Evolutionary conservation across 2,113 vertebrate species (phyloP), one percentile per base, ranked within the genome.

Genomic region (Bagarius yarrelli): DNA sequence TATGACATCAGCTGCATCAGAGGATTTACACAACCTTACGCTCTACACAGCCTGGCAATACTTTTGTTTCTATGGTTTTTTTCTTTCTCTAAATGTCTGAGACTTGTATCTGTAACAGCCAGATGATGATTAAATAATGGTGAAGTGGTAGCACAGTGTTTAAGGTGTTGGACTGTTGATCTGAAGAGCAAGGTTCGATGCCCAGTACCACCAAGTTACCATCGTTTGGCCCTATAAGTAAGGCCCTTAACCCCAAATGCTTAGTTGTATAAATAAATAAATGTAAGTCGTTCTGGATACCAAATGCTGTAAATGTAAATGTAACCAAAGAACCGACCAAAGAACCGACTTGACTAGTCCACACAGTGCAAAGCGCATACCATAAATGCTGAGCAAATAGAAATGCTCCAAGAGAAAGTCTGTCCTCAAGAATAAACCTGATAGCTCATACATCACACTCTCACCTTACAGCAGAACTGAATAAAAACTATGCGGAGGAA

Each of bases 401-500:
- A 61, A 18, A 61, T 19, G 36, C 18, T 77, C 25, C 23, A 63
- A 36, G 40, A 67, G 23, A 50, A 78, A 64, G 64, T 25, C 40
- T 52, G 57, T 52, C 27, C 61, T 66, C 2, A 53, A 25, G 47
- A 78, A 78, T 40, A 56, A 67, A 55, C 21, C 30, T 11, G 61
- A 56, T 40, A 78, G 6, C 32, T 50, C 50, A 34, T 66, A 34
- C 30, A 36, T 55, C 36, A 19, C 73, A 60, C 70, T 70, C 78
- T 70, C 64, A 70, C 1, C 34, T 59, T 79, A 79, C 64, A 47
- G n/a, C 21, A 55, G 61, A 47, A n/a, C 18, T 70, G 64, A 79
- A 79, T 15, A 18, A 36, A 44, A 70, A 44, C 52, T 36, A 57
- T 78, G 23, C 44, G 34, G 8, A 59, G n/a, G 53, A 44, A 79